Conservation (phyloP, 2,113 vertebrate species). For the Orycteropus afer region DNA sequence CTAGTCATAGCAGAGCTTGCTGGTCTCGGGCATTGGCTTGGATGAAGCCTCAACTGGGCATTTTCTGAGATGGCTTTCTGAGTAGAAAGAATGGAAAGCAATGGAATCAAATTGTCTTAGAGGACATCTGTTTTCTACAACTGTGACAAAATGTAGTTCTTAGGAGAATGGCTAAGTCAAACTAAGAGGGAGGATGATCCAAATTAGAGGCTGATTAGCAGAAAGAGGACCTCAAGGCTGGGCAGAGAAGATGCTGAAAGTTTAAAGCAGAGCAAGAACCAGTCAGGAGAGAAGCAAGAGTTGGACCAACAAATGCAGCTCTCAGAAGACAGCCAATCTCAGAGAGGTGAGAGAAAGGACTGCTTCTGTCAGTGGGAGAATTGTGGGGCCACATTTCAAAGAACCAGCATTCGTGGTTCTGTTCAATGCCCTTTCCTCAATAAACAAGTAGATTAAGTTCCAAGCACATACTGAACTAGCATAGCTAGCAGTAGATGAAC, state of each 20-base stretch:
- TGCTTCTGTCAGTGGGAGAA: neutral
- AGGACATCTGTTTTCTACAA: neutral
- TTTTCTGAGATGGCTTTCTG: neutral
- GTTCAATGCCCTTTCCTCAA: neutral
- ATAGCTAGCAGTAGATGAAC: neutral
- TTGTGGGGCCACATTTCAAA: neutral
- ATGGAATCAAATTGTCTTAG: neutral
- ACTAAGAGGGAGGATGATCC: neutral
- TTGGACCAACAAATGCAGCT: neutral
- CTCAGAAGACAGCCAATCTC: neutral
- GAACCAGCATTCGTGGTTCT: neutral
- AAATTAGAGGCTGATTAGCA: neutral
- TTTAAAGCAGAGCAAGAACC: neutral
- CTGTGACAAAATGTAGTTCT: neutral
- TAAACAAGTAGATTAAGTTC: neutral
- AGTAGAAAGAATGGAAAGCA: neutral
- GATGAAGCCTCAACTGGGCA: neutral
- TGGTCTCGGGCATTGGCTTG: neutral
- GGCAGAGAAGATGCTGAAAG: neutral
- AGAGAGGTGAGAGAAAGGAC: neutral
- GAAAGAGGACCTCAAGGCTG: neutral
- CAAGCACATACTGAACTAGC: neutral
- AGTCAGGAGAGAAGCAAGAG: neutral
- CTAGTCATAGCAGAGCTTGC: neutral
- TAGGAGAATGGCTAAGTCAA: neutral